Evolutionary conservation across 2,797 vertebrate species (phyloP), one percentile per base, ranked within the genome.

Genomic region (Emys orbicularis): DNA sequence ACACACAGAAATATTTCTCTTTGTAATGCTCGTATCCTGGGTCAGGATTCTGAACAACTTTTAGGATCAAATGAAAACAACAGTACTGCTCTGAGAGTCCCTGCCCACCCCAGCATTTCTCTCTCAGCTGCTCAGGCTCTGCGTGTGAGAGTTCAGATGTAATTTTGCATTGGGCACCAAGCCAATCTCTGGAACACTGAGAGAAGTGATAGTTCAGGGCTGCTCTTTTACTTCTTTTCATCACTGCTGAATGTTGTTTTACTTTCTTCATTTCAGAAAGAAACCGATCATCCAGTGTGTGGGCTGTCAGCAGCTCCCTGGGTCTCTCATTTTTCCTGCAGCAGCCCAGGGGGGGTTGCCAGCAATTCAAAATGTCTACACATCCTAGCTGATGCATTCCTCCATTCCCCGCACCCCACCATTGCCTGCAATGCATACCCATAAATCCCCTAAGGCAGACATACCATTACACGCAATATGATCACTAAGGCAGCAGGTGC

Each of bases 121-220:
- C 81, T 92, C 79, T 95, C 85, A 74, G 81, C 88, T 95, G 90
- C 81, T 96, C 93, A 91, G 92, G 31, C 76, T 81, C 82, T 81
- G 56, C 0, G 0, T 50, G 47, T 95, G 83, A 96, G 96, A 95
- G 95, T 96, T 97, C 93, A 87, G 80, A 93, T 88, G 79, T 94
- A 95, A 97, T 98, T 98, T 95, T 97, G 87, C 95, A 93, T 88
- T 88, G 96, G 97, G 97, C 97, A 57, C 0, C 0, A 91, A 93
- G 97, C 96, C 97, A 98, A 89, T 77, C n/a, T 12, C 90, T 94
- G 90, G 90, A 96, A 91, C 68, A 4, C 76, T 87, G 65, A 88
- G 91, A 92, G 86, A 93, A 97, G 92, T 84, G 94, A 93, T 93
- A 89, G 96, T 97, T 97, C 92, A 94, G 92, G 88, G 90, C 95